Evolutionary conservation across 2,113 vertebrate genomes (phyloP), one percentile per base, ranked within the genome.

Genomic region (Mola mola): DNA sequence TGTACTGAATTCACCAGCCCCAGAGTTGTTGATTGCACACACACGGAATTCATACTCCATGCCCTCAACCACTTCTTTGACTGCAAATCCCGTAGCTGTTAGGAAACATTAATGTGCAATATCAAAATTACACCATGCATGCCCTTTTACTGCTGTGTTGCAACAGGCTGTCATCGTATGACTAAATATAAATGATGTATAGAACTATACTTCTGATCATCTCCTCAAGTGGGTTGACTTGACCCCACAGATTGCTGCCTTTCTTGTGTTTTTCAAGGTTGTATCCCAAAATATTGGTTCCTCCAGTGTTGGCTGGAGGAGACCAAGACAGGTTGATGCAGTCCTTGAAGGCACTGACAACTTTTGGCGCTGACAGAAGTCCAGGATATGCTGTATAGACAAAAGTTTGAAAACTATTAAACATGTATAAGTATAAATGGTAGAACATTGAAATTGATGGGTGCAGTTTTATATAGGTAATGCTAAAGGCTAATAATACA

Each of bases 21-120:
- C 96, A 0, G 95, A 92, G 65, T 90, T 86, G 61, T 94, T 94
- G 82, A 96, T 85, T 1, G 95, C 96, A 1, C 91, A 85, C 66
- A 96, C 92, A 0, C 94, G 93, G 49, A 98, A 98, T 69, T 98
- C 95, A 0, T 97, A 97, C 66, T 93, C 92, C 49, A 93, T 82
- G 4, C 94, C 96, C 6, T 91, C 92, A 69, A 92, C 82, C 43
- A 98, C 62, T 19, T 89, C 89, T 24, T 67, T 88, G 6, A 95
- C 91, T 0, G 57, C 89, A 75, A 71, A 93, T 59, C 60, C 87
- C 73, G 88, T 96, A 1, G 64, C 96, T 95, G 87, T 60, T 5
- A n/a, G n/a, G n/a, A n/a, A n/a, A n/a, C n/a, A 38, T 36, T 63
- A 9, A 21, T 43, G 70, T 33, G 20, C 1, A 31, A 13, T 29